Evolutionary conservation across 30 jellyfish, hydroid and myxozoan species (phyloP).

Genomic region (Phacellophora camtschatica): DNA sequence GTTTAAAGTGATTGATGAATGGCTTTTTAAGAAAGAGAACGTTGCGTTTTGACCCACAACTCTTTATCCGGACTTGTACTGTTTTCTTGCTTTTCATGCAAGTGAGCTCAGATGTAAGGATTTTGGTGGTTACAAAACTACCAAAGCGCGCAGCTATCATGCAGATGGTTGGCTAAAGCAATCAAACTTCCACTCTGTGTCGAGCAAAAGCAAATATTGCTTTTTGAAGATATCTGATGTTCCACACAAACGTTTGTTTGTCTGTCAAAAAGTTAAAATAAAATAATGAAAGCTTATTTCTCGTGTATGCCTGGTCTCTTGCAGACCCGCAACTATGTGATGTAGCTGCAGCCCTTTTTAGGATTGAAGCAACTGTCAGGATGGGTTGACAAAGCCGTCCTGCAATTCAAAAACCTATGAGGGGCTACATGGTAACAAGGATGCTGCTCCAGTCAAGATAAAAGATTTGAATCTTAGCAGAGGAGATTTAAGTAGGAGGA

Average conservation of each 20-base stretch:
- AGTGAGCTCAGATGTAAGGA: conserved; percentile 3
- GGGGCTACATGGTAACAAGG: conserved; percentile 30
- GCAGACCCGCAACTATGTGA: conserved; percentile 14
- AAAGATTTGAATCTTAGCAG: conserved; percentile 17
- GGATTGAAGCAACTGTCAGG: conserved; percentile 26
- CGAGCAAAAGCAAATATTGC: neutral
- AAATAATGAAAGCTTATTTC: conserved; percentile 12
- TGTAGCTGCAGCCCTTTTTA: conserved; percentile 16
- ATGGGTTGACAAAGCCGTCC: conserved; percentile 29
- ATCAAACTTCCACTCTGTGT: neutral
- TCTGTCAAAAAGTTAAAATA: neutral
- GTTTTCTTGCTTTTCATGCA: conserved; percentile 16
- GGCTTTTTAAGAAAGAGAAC: conserved; percentile 8
- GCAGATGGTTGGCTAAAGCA: conserved; percentile 1
- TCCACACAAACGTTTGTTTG: conserved; percentile 23
- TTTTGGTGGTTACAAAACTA: conserved; percentile 11
- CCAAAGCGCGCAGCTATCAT: conserved; percentile 18
- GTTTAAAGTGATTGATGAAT: conserved; percentile 9
- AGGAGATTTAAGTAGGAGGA: conserved; percentile 7
- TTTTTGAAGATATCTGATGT: neutral
- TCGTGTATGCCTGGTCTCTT: conserved; percentile 36
- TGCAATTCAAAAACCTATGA: conserved; percentile 26
- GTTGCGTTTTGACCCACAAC: conserved; percentile 37
- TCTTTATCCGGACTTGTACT: conserved; percentile 15
- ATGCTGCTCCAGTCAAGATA: conserved; percentile 17